Conservation (phyloP, 1,140 invertebrate species). For the Drosophila dunni region DNA sequence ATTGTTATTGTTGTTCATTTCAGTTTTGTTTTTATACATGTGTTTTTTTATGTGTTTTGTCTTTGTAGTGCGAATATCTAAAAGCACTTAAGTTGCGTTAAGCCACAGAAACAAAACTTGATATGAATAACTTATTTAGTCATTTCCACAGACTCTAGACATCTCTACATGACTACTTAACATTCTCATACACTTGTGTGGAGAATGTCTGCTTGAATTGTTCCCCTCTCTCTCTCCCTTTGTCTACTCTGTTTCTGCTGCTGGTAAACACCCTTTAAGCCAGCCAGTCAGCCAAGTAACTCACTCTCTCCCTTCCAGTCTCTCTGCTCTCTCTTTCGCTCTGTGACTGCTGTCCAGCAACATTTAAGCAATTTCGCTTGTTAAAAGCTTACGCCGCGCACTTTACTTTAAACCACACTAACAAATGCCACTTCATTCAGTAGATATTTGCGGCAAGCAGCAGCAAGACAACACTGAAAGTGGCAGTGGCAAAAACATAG, state of each 20-base stretch:
- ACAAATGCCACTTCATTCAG: slow-evolving; percentile 80
- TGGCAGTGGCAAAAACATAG: slow-evolving; percentile 47
- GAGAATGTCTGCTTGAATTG: slow-evolving; percentile 2
- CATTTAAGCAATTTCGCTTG: slow-evolving; percentile 77
- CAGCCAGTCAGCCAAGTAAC: slow-evolving; percentile 36
- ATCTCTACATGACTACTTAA: slow-evolving; percentile 55
- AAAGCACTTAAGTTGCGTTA: slow-evolving; percentile 48
- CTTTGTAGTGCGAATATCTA: slow-evolving; percentile 25
- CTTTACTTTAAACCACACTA: slow-evolving; percentile 76
- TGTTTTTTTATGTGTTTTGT: not conserved
- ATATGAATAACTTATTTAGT: slow-evolving; percentile 58
- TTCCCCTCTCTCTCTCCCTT: not conserved
- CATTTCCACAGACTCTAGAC: slow-evolving; percentile 32
- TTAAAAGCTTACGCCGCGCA: slow-evolving; percentile 77
- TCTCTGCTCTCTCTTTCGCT: not conserved
- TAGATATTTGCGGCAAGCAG: slow-evolving; percentile 74
- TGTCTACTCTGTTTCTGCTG: not conserved
- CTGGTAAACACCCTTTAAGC: slow-evolving; percentile 32
- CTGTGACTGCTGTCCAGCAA: slow-evolving; percentile 44
- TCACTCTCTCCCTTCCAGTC: not conserved
- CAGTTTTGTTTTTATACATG: too few relatives aligned
- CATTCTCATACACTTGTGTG: slow-evolving; percentile 38
- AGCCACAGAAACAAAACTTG: slow-evolving; percentile 50
- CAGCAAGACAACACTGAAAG: slow-evolving; percentile 21
- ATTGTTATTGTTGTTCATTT: slow-evolving; percentile 12